Evolutionary conservation across 2,797 vertebrate genomes (phyloP), one percentile per base, ranked within the genome.

Genomic region (Triplophysa bombifrons): DNA sequence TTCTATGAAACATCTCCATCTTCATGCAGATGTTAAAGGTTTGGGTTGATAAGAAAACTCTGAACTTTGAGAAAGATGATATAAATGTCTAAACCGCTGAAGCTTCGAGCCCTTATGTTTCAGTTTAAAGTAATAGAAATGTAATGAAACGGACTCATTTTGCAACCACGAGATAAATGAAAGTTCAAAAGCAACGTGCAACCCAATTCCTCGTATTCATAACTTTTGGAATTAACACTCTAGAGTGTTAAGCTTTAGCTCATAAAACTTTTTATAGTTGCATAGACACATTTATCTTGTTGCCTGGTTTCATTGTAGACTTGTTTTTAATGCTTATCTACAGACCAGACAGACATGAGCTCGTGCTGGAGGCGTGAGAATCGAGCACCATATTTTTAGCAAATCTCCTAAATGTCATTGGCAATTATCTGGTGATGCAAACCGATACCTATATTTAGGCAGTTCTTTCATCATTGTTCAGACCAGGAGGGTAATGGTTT

Each of bases 361-460:
- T 78, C 84, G 80, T 86, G 81, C 80, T 63, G 84, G 70, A 87
- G 27, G 69, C 77, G 78, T 76, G 78, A 85, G 84, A 87, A 80
- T 76, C 64, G 50, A 84, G 83, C 80, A 80, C 83, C 87, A 71
- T 83, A 85, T 86, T 86, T 84, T 90, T 81, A 89, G 84, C 70
- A 71, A 65, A 88, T 89, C 87, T 89, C 77, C 83, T 86, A 3
- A 20, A 71, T 85, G 72, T 88, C 84, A 77, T 30, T 72, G 74
- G 72, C 83, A 88, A 90, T 86, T 88, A 89, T 86, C 85, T 82
- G 80, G 72, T 83, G 85, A 55, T 60, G 86, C 86, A 90, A 92
- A 76, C 25, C 78, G 81, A 91, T 90, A 88, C 84, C 80, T 84
- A 83, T 77, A 85, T 87, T 87, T 84, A 83, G 78, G 88, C 74